Evolutionary conservation across 2,797 vertebrate species (phyloP), one percentile per base, ranked within the genome.

Genomic region (Microtus californicus): DNA sequence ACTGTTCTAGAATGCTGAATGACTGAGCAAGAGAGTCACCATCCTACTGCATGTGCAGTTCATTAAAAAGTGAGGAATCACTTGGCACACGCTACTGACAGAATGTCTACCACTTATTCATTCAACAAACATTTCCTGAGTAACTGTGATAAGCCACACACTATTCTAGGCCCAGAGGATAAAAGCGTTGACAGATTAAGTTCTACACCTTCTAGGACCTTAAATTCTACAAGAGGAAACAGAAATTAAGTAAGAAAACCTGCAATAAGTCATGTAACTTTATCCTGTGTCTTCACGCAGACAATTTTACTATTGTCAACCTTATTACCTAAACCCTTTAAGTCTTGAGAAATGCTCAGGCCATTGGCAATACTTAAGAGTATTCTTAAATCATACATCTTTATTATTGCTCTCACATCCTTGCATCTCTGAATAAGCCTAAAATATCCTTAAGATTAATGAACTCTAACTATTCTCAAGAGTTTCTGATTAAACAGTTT

Each of bases 331-430:
- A 97, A 95, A 89, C 40, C 23, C 25, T 77, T 51, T 95, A 92
- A 93, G 83, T 90, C 61, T 71, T 89, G 15, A 96, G 94, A 63
- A 92, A 77, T 85, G n/a, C 65, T 90, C 73, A 93, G 54, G 45
- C 12, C 19, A 74, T 78, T 89, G 92, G 12, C 63, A 93, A 94
- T 85, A 90, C 10, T 95, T 96, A 59, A 48, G 87, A 95, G 80
- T 87, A 91, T 94, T 94, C 69, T 65, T 89, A 89, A 96, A 96
- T 83, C 48, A 51, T 31, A 97, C 67, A 65, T 29, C 17, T 29
- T 92, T 25, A 1, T 73, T 94, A 96, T 87, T 95, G 91, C 23
- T 51, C 4, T 89, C 92, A 79, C 3, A 77, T 83, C 76, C 37
- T 71, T 90, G 43, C 5, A 71, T 77, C 29, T 95, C 78, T 83